Conservation (phyloP, 2,888 invertebrate species). For the Caenorhabditis zanzibari region DNA sequence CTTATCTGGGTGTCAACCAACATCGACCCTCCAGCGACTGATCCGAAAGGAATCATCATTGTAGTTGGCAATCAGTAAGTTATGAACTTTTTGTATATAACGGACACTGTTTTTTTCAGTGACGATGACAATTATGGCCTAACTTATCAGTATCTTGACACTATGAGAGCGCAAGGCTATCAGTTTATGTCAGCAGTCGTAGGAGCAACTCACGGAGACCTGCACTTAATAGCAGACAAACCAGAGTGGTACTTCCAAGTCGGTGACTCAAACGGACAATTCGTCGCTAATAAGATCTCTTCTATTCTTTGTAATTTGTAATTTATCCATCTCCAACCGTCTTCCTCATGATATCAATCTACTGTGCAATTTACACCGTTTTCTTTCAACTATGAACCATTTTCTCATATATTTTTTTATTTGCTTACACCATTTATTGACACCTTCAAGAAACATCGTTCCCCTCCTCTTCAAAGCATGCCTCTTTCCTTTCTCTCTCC, state of each 20-base stretch:
- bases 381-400: slow-evolving; percentile 52
- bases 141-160: neutral
- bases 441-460: too few relatives aligned
- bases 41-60: neutral
- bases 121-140: neutral
- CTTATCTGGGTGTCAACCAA: neutral
- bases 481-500: neutral
- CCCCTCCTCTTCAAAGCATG: neutral
- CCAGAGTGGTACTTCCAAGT: slow-evolving; percentile 58
- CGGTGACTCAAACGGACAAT: slow-evolving; percentile 33
- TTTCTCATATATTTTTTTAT: slow-evolving; percentile 8
- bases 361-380: slow-evolving; percentile 34
- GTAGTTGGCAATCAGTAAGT: slow-evolving; percentile 7
- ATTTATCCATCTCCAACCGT: neutral
- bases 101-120: neutral
- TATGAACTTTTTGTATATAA: neutral
- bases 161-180: neutral
- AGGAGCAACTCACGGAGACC: neutral
- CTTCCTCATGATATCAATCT: slow-evolving; percentile 4
- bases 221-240: slow-evolving; percentile 25
- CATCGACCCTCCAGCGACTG: neutral
- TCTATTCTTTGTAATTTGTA: slow-evolving; percentile 51
- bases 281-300: slow-evolving; percentile 54
- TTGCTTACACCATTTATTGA: neutral
- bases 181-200: slow-evolving; percentile 37